phyloP scores from a whole-genome alignment of 2,888 invertebrate genomes.

The Ecdyonurus torrentis region DNA sequence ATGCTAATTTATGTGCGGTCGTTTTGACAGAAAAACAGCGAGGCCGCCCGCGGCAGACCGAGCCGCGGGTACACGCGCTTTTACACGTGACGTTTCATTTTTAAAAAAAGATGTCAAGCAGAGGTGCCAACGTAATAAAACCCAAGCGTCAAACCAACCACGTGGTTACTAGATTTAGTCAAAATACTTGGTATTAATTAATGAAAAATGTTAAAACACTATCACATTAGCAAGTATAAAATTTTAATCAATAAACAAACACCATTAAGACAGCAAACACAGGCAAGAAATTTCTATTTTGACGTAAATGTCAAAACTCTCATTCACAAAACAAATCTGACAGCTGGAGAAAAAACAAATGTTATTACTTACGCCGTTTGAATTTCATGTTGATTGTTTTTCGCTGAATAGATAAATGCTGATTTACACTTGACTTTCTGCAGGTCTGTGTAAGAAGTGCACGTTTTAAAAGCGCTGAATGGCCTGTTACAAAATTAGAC shows the following conservation, averaged over 20 bases:
- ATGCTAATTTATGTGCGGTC: too few species aligned
- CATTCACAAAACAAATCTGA: too few species aligned
- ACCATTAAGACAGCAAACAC: background rate
- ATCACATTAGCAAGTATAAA: too few species aligned
- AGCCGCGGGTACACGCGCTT: background rate
- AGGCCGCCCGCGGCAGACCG: background rate
- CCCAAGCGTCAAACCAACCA: background rate
- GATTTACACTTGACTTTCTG: background rate
- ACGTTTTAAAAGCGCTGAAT: background rate
- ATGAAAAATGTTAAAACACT: too few species aligned
- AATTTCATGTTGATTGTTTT: constrained; percentile 11
- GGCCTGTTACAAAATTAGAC: background rate
- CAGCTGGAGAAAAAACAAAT: constrained; percentile 2
- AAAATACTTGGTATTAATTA: too few species aligned
- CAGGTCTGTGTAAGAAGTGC: background rate
- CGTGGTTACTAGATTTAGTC: background rate
- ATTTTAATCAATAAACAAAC: too few species aligned
- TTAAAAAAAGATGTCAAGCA: background rate
- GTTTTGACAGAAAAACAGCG: background rate
- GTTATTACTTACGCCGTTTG: constrained; percentile 12
- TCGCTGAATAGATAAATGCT: background rate
- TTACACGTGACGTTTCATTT: background rate
- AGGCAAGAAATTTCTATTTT: background rate
- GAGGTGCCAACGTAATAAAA: background rate
- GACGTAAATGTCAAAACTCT: background rate